Conservation (phyloP, 2,113 vertebrate genomes). For the Lepus europaeus region DNA sequence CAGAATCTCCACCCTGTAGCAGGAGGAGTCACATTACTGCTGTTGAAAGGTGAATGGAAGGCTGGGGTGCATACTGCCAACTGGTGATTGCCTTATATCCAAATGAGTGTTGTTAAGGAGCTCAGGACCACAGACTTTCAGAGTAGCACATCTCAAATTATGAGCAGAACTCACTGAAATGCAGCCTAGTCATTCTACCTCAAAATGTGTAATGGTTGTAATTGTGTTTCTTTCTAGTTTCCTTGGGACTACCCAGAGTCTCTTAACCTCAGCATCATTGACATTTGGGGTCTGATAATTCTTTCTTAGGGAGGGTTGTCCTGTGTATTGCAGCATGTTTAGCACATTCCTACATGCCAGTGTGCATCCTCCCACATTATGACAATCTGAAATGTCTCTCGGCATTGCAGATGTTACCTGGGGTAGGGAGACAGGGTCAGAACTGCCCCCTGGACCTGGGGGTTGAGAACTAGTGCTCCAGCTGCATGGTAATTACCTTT, state of each 20-base stretch:
- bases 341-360: not conserved
- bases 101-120: not conserved
- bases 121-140: not conserved
- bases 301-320: not conserved
- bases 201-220: not conserved
- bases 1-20: not conserved
- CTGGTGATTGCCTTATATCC: not conserved
- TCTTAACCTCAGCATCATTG: not conserved
- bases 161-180: not conserved
- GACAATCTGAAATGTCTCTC: not conserved
- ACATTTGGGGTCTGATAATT: not conserved
- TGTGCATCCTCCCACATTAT: not conserved
- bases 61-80: not conserved
- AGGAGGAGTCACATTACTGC: not conserved
- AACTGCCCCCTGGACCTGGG: not conserved
- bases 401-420: not conserved
- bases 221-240: not conserved
- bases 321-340: not conserved
- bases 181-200: not conserved
- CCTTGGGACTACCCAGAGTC: not conserved
- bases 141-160: constrained; percentile 26
- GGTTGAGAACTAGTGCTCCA: not conserved
- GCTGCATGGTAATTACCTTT: not conserved
- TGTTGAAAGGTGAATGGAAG: not conserved
- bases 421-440: no score